Conservation (phyloP, 2,797 vertebrate species). For the Trachops cirrhosus region DNA sequence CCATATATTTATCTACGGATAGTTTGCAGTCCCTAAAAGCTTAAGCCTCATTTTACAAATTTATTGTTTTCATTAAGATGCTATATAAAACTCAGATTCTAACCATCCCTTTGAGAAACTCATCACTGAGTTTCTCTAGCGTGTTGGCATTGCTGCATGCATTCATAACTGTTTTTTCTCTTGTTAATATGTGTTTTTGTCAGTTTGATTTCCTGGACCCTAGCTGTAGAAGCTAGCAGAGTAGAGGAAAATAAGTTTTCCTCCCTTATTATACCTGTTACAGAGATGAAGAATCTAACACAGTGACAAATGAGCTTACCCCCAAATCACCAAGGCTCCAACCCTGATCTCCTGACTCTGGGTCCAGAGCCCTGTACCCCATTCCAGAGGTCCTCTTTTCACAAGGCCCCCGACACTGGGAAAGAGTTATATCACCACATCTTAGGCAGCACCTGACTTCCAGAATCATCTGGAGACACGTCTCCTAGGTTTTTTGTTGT, state of each 20-base stretch:
- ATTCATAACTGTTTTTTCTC: not conserved
- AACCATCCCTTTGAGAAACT: not conserved
- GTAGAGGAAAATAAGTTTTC: not conserved
- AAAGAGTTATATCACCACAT: not conserved
- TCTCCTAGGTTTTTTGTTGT: not conserved
- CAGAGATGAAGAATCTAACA: not conserved
- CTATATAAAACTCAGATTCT: not conserved
- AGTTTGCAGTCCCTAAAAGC: not conserved
- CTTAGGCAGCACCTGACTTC: not conserved
- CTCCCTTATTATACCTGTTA: not conserved
- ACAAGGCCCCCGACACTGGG: not conserved
- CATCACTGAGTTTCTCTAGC: not conserved
- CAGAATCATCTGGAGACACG: not conserved
- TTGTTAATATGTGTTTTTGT: not conserved
- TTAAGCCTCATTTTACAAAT: not conserved
- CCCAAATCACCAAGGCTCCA: not conserved
- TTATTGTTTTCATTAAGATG: not conserved
- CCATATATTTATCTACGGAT: not conserved
- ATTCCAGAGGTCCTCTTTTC: not conserved
- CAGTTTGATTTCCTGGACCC: not conserved
- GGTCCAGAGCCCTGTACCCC: not conserved
- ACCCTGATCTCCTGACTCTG: not conserved
- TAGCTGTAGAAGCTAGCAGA: not conserved
- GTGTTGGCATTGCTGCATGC: not conserved
- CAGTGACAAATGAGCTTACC: not conserved